Percentiles rank a stretch among this genome's conserved stretches.
Evolutionary conservation across 2,797 vertebrate genomes (phyloP).

Genomic region (Scomberomorus guttatus): DNA sequence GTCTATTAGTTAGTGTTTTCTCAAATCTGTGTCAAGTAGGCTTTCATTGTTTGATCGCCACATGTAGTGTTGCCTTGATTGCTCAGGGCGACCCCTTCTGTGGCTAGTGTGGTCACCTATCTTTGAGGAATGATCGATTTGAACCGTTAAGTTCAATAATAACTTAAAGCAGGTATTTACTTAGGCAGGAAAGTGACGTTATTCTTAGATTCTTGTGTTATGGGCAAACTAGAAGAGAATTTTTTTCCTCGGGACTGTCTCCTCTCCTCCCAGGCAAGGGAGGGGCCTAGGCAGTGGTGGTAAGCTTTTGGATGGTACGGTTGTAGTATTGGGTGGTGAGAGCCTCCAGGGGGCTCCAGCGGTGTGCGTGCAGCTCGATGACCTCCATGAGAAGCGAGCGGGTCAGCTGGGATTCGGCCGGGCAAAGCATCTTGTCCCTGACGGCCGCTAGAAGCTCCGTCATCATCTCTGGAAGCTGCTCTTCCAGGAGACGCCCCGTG

Average conservation of each 20-base stretch:
- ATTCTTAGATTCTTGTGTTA: conserved; percentile 19
- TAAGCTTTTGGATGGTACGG: conserved; percentile 99
- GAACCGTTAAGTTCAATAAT: conserved; percentile 19
- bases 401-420: conserved; percentile 94
- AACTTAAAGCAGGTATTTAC: conserved; percentile 17
- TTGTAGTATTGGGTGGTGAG: conserved; percentile 99
- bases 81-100: conserved; percentile 1
- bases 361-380: conserved; percentile 97
- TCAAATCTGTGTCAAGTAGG: conserved; percentile 5
- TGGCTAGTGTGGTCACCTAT: conserved; percentile 19
- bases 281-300: conserved; percentile 79
- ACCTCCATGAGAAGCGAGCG: conserved; percentile 98
- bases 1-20: background rate
- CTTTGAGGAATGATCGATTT: background rate
- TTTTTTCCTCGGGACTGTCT: conserved; percentile 23
- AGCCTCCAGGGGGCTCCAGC: conserved; percentile 95
- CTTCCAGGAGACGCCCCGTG: conserved; percentile 94
- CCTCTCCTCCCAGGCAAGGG: conserved; percentile 19
- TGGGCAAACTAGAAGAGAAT: conserved; percentile 23
- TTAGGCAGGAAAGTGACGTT: background rate
- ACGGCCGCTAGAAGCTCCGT: conserved; percentile 92
- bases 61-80: conserved; percentile 18
- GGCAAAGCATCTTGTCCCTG: conserved; percentile 98
- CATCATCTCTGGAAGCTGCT: conserved; percentile 99
- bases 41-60: conserved; percentile 15